Base-by-base conservation (phyloP, 2,888 invertebrate species). In the Cheilosia vulpina region DNA sequence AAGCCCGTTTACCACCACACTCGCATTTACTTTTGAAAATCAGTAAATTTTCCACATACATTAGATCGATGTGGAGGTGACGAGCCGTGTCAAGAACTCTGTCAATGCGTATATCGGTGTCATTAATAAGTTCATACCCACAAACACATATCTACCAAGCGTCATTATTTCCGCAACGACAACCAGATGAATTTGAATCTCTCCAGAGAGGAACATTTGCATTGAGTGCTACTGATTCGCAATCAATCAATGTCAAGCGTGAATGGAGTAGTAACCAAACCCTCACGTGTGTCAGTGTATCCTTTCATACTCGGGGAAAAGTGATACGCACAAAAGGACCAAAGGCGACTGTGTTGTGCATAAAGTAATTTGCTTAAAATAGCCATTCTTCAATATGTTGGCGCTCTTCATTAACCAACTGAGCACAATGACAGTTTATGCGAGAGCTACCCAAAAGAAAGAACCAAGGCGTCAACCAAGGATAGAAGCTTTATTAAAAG, bases 291-390 rank as follows among this genome's bases (percentile, higher is more conserved):
- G 45, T 57, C 66, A 62, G 31, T 34, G 27, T 27, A 58, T 41
- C 52, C 55, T 27, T 21, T 43, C 11, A 38, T 43, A 7, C n/a
- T n/a, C 27, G 1, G 27, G 19, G 15, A 19, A n/a, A 45, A 43
- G 13, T 2, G 4, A 31, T 43, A 72, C 78, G 72, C 78, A 79
- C 63, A 80, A 41, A 71, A 65, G 58, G 34, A 71, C 69, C 41
- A 24, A 47, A 47, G 50, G 63, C 50, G 57, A 62, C 55, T 60
- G 62, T 66, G 65, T 58, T 31, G 34, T 79, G 50, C 76, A 65
- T 53, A 80, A 75, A 85, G 81, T 81, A 71, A 81, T 85, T 85
- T 85, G 76, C 81, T 68, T 85, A 85, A 85, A 85, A 81, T 81
- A 72, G 71, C 72, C 81, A 81, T 85, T 66, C 77, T 81, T 85